Percentiles rank a stretch among this genome's conserved stretches.
These are phyloP conservation scores for Leguminivora glycinivorella DNA, from an alignment of 1,140 invertebrate genomes.

Conservation along the genomic window DNA sequence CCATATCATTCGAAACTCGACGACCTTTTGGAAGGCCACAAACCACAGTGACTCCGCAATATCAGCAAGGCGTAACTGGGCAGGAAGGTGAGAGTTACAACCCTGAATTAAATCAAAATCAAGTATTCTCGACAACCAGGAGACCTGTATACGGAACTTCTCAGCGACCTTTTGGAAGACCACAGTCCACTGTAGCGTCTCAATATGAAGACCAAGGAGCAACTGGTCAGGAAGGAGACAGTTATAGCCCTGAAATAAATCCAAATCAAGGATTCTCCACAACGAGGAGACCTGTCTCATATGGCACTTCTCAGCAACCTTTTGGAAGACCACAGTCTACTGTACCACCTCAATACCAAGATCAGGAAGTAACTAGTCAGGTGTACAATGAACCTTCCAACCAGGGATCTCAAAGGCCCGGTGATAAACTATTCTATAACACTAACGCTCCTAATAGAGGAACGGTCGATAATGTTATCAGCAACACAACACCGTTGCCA, in stretches of 20 bases:
- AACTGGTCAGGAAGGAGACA: background rate
- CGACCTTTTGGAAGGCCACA: slow-evolving; percentile 12
- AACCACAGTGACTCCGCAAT: slow-evolving; percentile 1
- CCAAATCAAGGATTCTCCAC: background rate
- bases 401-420: background rate
- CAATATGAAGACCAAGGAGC: background rate
- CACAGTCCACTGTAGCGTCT: background rate
- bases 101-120: background rate
- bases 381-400: background rate
- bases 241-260: background rate
- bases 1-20: background rate
- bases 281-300: background rate
- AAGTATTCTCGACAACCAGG: background rate
- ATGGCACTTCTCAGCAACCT: slow-evolving; percentile 7
- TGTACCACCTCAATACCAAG: background rate
- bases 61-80: background rate
- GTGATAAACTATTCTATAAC: background rate
- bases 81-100: background rate
- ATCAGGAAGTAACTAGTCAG: background rate
- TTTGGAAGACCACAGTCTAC: slow-evolving; percentile 10
- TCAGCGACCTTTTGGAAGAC: background rate
- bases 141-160: background rate
- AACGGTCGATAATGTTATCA: background rate
- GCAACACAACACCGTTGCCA: slow-evolving; percentile 2
- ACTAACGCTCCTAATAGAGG: background rate